Conservation (phyloP, 1,140 invertebrate species). For the Aethina tumida region DNA sequence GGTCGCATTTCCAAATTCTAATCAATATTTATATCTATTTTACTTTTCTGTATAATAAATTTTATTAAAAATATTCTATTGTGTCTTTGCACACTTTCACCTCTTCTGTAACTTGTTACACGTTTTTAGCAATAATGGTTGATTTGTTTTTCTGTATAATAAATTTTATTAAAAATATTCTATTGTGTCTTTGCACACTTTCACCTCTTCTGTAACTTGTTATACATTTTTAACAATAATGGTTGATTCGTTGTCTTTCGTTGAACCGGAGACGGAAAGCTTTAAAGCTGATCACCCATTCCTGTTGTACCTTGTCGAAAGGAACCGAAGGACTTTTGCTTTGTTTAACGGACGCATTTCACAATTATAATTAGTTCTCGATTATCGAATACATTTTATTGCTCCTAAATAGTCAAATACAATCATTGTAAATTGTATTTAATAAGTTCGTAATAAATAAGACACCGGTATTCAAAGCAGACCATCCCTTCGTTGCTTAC, state of each 20-base stretch:
- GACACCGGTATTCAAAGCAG: conserved; percentile 11
- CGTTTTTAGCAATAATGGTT: background rate
- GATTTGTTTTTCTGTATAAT: no score
- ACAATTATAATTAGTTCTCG: no score
- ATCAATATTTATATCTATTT: conserved; percentile 1
- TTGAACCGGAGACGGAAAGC: no score
- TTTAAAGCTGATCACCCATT: conserved; percentile 4
- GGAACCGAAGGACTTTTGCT: background rate
- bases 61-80: conserved; percentile 1
- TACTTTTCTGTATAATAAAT: background rate
- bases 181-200: background rate
- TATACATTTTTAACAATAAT: no score
- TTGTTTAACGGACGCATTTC: conserved; percentile 5
- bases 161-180: no score
- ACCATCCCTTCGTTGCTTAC: conserved; percentile 15
- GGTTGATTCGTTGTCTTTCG: background rate
- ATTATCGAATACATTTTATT: no score
- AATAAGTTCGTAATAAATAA: no score
- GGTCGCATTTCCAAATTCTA: background rate
- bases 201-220: no score
- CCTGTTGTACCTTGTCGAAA: background rate
- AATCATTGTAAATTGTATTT: no score
- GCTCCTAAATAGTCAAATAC: no score
- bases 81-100: background rate
- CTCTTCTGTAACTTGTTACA: background rate